A percentile compares a stretch with the other conserved stretches of the same genome.
These are phyloP conservation scores for Zoanthus gigantus DNA, from an alignment of 92 coral and sea anemone species.

Conservation along the genomic window DNA sequence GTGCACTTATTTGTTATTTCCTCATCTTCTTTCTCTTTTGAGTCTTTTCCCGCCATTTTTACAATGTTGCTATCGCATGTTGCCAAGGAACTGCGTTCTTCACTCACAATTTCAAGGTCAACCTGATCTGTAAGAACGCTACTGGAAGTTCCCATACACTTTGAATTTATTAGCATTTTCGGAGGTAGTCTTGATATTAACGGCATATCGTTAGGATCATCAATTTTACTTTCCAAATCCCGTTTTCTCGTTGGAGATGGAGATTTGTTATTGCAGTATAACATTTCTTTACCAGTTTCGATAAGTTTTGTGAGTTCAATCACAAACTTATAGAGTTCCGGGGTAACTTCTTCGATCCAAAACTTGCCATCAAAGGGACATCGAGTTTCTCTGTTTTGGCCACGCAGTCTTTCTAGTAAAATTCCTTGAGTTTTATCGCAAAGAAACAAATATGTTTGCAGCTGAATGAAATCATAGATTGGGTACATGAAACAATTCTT, in stretches of 20 bases:
- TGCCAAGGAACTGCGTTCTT: neutral
- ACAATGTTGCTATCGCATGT: neutral
- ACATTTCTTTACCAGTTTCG: slow-evolving; percentile 63
- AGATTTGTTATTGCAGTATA: slow-evolving; percentile 68
- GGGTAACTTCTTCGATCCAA: slow-evolving; percentile 80
- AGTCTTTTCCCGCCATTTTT: neutral
- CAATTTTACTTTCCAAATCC: neutral
- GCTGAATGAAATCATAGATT: slow-evolving; percentile 85
- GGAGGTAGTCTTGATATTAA: slow-evolving; percentile 1
- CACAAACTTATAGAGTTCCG: slow-evolving; percentile 86
- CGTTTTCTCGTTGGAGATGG: slow-evolving; percentile 61
- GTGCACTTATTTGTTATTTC: neutral
- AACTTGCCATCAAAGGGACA: slow-evolving; percentile 74
- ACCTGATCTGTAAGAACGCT: neutral
- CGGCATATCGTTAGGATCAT: neutral
- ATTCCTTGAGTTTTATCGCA: slow-evolving; percentile 79
- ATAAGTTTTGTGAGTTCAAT: slow-evolving; percentile 66
- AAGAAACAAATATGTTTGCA: slow-evolving; percentile 88
- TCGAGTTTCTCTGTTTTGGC: slow-evolving; percentile 77
- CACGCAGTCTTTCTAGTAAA: slow-evolving; percentile 82
- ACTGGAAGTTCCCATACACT: neutral
- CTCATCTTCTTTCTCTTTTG: no score
- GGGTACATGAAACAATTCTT: slow-evolving; percentile 92
- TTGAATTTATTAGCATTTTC: neutral
- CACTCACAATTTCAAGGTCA: neutral